These are phyloP conservation scores for Anolis carolinensis DNA, from an alignment of 2,113 vertebrate species.

Conservation along the genomic window DNA sequence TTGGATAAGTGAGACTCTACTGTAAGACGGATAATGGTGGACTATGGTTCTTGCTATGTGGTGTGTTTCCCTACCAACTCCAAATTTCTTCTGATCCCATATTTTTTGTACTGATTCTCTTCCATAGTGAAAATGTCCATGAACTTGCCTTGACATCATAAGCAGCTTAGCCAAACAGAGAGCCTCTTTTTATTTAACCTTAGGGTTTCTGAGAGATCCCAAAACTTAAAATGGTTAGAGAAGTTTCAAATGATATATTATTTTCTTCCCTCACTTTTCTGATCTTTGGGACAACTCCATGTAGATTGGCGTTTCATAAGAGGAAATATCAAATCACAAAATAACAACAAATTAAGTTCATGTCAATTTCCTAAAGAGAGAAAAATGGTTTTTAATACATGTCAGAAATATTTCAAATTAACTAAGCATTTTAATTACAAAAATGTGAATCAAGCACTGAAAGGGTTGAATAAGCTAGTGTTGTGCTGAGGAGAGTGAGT, in stretches of 20 bases:
- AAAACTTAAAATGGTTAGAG: neutral
- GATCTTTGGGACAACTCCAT: neutral
- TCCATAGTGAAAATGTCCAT: neutral
- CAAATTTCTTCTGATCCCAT: neutral
- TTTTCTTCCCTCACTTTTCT: neutral
- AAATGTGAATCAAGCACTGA: too few species aligned
- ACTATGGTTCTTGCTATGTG: neutral
- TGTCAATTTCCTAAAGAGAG: neutral
- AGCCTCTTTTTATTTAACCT: neutral
- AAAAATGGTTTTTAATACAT: neutral
- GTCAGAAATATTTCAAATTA: too few species aligned
- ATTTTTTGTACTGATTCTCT: neutral
- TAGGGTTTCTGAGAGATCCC: neutral
- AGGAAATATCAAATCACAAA: neutral
- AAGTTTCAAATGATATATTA: neutral
- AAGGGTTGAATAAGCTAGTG: too few species aligned
- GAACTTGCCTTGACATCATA: neutral
- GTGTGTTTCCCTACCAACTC: neutral
- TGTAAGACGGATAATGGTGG: too few species aligned
- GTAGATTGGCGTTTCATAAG: neutral
- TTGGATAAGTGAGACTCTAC: too few species aligned
- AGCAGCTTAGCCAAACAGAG: too few species aligned
- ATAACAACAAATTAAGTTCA: neutral
- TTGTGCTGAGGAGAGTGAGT: too few species aligned
- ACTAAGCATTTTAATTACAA: too few species aligned